Conservation (phyloP, 2,888 invertebrate species). For the Eulithis prunata region DNA sequence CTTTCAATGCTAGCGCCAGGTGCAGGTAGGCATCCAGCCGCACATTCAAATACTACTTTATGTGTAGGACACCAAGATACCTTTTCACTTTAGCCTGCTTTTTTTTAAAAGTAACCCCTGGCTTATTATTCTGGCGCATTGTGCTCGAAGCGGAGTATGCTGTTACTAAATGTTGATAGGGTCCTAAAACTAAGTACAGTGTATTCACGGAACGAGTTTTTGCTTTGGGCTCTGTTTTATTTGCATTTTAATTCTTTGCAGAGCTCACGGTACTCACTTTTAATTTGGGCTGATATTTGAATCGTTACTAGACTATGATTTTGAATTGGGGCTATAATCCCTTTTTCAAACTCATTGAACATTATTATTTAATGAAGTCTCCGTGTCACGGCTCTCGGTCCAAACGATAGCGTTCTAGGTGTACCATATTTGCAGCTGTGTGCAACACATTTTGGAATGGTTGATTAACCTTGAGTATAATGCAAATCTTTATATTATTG, state of each 20-base stretch:
- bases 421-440: conserved; percentile 6
- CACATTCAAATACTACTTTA: conserved; percentile 64
- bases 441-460: conserved; percentile 1
- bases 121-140: conserved; percentile 41
- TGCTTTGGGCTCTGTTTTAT: conserved; percentile 19
- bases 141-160: conserved; percentile 36
- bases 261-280: conserved; percentile 23
- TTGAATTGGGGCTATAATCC: conserved; percentile 30
- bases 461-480: conserved; percentile 4
- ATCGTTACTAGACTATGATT: conserved; percentile 13
- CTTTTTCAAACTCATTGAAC: conserved; percentile 21
- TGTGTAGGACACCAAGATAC: conserved; percentile 59
- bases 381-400: background rate
- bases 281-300: conserved; percentile 25
- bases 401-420: conserved; percentile 8
- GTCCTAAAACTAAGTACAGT: conserved; percentile 36
- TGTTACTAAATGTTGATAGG: conserved; percentile 40
- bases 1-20: conserved; percentile 72
- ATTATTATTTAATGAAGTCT: conserved; percentile 36
- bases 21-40: conserved; percentile 71
- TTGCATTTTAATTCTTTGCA: conserved; percentile 23
- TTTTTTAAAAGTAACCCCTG: conserved; percentile 50
- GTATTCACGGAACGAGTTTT: conserved; percentile 37
- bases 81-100: conserved; percentile 55
- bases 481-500: background rate